Evolutionary conservation across 1,140 invertebrate genomes (phyloP).

Genomic region (Dysdera silvatica): DNA sequence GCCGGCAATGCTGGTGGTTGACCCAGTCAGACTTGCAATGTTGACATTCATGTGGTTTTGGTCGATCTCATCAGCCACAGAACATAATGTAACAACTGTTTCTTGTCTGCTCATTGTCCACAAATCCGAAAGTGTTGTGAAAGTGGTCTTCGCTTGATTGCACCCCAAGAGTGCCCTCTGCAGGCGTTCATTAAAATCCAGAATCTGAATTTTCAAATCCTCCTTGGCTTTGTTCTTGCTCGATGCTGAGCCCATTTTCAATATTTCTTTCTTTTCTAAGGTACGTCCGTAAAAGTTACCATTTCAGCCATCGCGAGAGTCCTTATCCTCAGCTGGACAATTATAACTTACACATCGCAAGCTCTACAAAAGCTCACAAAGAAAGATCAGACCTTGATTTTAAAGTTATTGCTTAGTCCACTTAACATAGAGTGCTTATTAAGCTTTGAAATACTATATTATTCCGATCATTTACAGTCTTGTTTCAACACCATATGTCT

Average conservation of each 20-base stretch:
- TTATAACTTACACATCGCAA: too few relatives aligned
- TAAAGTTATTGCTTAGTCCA: too few relatives aligned
- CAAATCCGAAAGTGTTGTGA: conserved; percentile 13
- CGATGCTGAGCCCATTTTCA: neutral
- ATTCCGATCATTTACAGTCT: too few relatives aligned
- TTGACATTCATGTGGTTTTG: conserved; percentile 21
- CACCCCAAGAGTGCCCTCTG: conserved; percentile 8
- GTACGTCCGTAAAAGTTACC: neutral
- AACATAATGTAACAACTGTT: neutral
- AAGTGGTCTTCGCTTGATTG: conserved; percentile 19
- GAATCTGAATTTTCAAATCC: conserved; percentile 11
- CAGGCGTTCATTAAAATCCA: conserved; percentile 13
- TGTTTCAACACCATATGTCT: too few relatives aligned
- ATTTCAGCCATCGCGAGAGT: neutral
- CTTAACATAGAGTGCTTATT: too few relatives aligned
- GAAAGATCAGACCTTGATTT: too few relatives aligned
- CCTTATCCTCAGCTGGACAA: too few relatives aligned
- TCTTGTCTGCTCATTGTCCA: conserved; percentile 2
- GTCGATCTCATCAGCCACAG: conserved; percentile 15
- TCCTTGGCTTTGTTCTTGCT: conserved; percentile 21
- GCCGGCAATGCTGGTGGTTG: conserved; percentile 16
- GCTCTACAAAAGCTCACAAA: too few relatives aligned
- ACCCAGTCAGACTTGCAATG: conserved; percentile 14
- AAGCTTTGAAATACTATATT: too few relatives aligned
- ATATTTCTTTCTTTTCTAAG: neutral